Conservation (phyloP, 2,797 vertebrate genomes). For the Zalophus californianus region DNA sequence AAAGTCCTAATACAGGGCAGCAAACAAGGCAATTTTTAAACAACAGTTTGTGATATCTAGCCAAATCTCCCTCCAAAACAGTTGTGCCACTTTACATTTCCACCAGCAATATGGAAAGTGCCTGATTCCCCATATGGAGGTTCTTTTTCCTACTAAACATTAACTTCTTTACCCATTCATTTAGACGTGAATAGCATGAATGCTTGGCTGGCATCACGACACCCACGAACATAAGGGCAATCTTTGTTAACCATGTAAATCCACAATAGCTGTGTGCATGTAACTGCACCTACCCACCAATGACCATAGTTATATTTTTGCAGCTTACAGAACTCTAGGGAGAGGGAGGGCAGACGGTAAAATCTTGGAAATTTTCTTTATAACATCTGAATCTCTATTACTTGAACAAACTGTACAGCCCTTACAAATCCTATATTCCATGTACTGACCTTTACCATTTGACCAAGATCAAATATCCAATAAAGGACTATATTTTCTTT, state of each 20-base stretch:
- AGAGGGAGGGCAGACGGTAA: neutral
- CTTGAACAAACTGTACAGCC: neutral
- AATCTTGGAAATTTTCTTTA: neutral
- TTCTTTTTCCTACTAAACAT: neutral
- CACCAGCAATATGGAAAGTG: neutral
- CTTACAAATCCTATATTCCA: neutral
- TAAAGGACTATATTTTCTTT: neutral
- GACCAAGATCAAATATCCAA: neutral
- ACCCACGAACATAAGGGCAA: neutral
- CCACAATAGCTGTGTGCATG: neutral
- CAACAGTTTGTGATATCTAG: neutral
- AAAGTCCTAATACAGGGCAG: neutral
- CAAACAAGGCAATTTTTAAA: slow-evolving; percentile 33
- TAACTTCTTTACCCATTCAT: neutral
- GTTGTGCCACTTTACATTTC: neutral
- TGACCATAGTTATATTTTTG: neutral
- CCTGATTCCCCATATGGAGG: neutral
- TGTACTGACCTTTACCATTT: neutral
- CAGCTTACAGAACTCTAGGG: neutral
- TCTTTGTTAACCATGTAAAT: neutral
- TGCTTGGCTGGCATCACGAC: neutral
- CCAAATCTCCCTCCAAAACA: neutral
- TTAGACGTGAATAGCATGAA: neutral
- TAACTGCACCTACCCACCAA: neutral
- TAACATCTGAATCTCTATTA: neutral